Evolutionary conservation across 2,113 vertebrate species (phyloP).

Genomic region (Mastomys coucha): DNA sequence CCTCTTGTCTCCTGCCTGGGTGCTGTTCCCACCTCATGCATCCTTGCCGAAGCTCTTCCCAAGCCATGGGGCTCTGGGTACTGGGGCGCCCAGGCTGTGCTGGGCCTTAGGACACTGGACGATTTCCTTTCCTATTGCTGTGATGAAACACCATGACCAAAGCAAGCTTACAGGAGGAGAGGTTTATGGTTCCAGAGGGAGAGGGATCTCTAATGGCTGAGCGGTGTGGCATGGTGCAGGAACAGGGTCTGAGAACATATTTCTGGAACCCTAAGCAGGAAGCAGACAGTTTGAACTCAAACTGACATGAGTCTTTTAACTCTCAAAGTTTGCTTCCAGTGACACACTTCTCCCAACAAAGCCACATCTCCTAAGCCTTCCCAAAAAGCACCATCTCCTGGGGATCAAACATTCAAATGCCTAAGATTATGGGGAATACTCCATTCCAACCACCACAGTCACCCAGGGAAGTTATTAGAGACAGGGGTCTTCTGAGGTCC

Average conservation of each 20-base stretch:
- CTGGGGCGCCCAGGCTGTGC: background rate
- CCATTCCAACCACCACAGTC: background rate
- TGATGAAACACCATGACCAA: background rate
- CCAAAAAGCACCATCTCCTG: background rate
- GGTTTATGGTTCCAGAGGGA: background rate
- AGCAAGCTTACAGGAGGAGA: background rate
- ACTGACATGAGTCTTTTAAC: background rate
- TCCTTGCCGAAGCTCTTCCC: background rate
- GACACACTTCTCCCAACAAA: background rate
- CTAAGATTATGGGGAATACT: background rate
- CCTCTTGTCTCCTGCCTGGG: fast-evolving
- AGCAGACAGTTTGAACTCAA: background rate
- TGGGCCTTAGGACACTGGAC: background rate
- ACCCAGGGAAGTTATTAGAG: background rate
- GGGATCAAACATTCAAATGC: background rate
- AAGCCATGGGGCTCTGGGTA: background rate
- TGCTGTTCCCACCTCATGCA: background rate
- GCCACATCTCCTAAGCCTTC: background rate
- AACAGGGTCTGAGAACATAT: background rate
- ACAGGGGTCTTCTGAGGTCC: background rate
- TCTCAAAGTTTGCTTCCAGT: background rate
- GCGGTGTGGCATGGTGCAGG: background rate
- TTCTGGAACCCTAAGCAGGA: background rate
- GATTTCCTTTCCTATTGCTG: background rate
- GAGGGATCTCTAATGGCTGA: background rate